Evolutionary conservation across 2,888 invertebrate genomes (phyloP), one percentile per base, ranked within the genome.

Genomic region (Patella depressa): DNA sequence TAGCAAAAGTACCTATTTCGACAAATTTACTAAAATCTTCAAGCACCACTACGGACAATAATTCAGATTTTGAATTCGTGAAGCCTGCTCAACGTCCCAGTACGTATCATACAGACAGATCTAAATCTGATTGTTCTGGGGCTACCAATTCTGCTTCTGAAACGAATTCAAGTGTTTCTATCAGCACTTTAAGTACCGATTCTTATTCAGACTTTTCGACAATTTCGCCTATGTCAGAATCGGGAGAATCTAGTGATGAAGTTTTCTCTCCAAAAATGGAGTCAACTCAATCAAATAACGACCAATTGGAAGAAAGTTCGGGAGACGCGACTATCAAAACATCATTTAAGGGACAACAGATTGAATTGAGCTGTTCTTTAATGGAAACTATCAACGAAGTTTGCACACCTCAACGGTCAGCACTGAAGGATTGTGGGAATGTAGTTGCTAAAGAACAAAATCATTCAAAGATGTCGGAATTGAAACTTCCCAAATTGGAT

Each of bases 11-110:
- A 17, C 88, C 88, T 1, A 88, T 88, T 34, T 85, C 87, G 12
- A 87, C 87, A 17, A 85, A 86, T 34, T 78, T 89, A 24, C 80
- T 88, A 12, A 84, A 87, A 59, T 83, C 86, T 29, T 81, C 86
- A 5, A 83, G 84, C 71, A 76, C 80, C 54, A 78, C 71, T 24
- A 71, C 81, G 15, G 55, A 69, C 5, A 65, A 72, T 9, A 75
- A 57, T 15, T 59, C 69, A 14, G 71, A 59, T 34, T 72, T 57
- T 19, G 73, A 78, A 34, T 75, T 29, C n/a, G 53, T 71, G 24
- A 71, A 71, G 29, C 71, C 75, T 34, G 72, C 84, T n/a, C 82
- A 81, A 74, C 81, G 86, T 72, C 86, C 86, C 11, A 86, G 85
- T 75, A 82, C 85, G 24, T 85, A 86, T 75, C 83, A 82, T 71